A percentile compares a stretch with the other conserved stretches of the same genome.
phyloP scores from a whole-genome alignment of 92 coral and sea anemone species.

The Siderastrea siderea region DNA sequence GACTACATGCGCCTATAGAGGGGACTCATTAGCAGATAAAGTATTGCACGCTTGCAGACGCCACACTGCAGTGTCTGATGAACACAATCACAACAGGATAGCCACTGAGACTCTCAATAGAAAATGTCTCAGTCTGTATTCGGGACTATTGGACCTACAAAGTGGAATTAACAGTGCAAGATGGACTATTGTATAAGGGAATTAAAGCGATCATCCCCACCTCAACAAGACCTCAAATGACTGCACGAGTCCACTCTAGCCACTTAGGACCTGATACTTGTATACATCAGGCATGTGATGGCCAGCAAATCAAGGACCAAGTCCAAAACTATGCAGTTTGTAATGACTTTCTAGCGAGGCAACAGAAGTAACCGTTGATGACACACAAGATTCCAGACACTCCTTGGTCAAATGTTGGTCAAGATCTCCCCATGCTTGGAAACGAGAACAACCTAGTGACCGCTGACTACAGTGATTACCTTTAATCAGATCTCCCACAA shows the following conservation, averaged over 20 bases:
- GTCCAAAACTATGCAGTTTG: not conserved
- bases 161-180: not conserved
- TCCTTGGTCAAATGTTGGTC: no score
- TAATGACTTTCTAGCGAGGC: not conserved
- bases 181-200: not conserved
- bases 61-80: not conserved
- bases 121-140: not conserved
- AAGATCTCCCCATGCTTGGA: no score
- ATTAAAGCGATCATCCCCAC: no score
- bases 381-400: not conserved
- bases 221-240: not conserved
- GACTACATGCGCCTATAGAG: no score
- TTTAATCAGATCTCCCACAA: no score
- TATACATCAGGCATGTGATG: not conserved
- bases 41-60: not conserved
- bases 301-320: not conserved
- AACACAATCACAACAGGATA: not conserved
- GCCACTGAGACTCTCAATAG: not conserved
- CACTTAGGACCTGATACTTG: not conserved
- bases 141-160: not conserved
- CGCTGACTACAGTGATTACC: no score
- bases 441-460: no score
- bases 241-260: not conserved
- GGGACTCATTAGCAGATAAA: not conserved
- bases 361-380: not conserved